A percentile compares a stretch with the other conserved stretches of the same genome.
phyloP scores from a whole-genome alignment of 2,888 invertebrate genomes.

The Temnothorax unifasciatus region DNA sequence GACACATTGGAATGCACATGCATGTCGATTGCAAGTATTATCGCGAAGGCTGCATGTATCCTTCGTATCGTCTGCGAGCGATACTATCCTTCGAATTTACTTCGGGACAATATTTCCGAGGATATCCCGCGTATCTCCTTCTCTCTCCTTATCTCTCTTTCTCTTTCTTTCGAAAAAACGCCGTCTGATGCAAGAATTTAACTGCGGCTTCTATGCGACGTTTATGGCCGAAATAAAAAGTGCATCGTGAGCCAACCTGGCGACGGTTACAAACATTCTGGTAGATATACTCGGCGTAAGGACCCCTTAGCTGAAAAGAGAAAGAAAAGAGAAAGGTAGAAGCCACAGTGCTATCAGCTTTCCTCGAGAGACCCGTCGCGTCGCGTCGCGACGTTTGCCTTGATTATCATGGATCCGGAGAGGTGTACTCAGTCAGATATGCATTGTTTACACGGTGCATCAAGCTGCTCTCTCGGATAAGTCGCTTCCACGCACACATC shows the following conservation, averaged over 20 bases:
- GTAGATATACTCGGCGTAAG: slow-evolving; percentile 9
- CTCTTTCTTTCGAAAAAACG: not conserved
- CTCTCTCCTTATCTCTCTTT: not conserved
- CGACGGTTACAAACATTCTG: slow-evolving; percentile 49
- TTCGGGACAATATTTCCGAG: slow-evolving; percentile 35
- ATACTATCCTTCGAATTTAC: slow-evolving; percentile 50
- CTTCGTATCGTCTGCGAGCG: slow-evolving; percentile 9
- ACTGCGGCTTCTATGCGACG: slow-evolving; percentile 55
- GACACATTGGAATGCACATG: slow-evolving; percentile 17
- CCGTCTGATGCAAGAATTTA: slow-evolving; percentile 32
- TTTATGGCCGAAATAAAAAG: slow-evolving; percentile 64
- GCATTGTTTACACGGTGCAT: slow-evolving; percentile 68
- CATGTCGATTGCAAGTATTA: slow-evolving; percentile 27
- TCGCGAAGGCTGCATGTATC: slow-evolving; percentile 28
- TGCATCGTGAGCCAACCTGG: slow-evolving; percentile 50
- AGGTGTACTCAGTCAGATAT: slow-evolving; percentile 60
- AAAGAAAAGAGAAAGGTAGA: slow-evolving; percentile 4
- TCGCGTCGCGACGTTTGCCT: slow-evolving; percentile 73
- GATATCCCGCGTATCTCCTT: slow-evolving; percentile 9
- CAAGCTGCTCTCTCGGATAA: slow-evolving; percentile 61
- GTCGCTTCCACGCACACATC: slow-evolving; percentile 15
- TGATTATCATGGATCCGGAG: slow-evolving; percentile 71
- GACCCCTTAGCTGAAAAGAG: slow-evolving; percentile 18
- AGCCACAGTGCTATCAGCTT: slow-evolving; percentile 56
- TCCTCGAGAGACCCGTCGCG: slow-evolving; percentile 21